phyloP scores from a whole-genome alignment of 2,888 invertebrate genomes.

The Aphidoletes aphidimyza region DNA sequence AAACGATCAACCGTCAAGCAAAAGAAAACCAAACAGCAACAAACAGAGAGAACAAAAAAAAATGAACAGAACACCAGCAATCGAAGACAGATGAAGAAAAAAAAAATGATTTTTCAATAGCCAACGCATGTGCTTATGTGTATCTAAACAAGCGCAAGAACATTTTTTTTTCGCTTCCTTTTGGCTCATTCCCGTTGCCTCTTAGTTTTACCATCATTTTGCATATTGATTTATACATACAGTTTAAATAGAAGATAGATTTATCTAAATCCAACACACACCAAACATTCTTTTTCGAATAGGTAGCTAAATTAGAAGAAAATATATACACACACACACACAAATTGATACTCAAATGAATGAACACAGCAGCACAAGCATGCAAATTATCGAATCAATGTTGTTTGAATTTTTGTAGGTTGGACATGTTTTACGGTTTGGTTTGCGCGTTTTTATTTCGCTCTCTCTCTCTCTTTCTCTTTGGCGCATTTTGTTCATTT shows the following conservation, averaged over 20 bases:
- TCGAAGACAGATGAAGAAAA: background rate
- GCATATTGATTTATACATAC: background rate
- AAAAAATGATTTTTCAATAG: background rate
- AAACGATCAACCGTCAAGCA: background rate
- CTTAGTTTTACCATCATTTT: background rate
- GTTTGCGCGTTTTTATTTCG: background rate
- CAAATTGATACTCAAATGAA: background rate
- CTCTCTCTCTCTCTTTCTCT: background rate
- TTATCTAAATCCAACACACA: constrained; percentile 11
- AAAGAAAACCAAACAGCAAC: background rate
- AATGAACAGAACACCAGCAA: too few species aligned
- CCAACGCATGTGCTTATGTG: background rate
- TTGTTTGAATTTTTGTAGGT: background rate
- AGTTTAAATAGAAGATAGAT: background rate
- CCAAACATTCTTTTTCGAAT: background rate
- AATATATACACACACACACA: too few species aligned
- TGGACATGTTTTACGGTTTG: background rate
- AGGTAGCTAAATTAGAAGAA: background rate
- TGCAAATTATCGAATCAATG: background rate
- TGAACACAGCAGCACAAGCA: background rate
- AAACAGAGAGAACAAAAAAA: too few species aligned
- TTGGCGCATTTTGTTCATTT: background rate
- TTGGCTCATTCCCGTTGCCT: background rate
- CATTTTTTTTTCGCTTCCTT: background rate
- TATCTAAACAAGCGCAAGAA: background rate